Conservation (phyloP, 2,113 vertebrate genomes). For the Chionodraco myersi region DNA sequence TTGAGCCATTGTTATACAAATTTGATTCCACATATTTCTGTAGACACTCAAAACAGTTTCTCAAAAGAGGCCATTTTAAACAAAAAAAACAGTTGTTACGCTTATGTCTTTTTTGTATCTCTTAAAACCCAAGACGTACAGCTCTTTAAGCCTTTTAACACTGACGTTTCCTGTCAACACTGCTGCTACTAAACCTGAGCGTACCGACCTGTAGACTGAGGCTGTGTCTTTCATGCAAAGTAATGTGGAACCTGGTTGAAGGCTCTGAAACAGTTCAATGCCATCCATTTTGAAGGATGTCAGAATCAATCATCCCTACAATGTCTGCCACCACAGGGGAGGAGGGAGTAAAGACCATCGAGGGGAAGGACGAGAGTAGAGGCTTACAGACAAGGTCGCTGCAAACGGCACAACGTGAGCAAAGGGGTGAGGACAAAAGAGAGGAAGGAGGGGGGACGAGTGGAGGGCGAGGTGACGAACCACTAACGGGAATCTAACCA, state of each 20-base stretch:
- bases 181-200: neutral
- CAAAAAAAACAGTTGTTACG: neutral
- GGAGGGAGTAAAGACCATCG: constrained; percentile 14
- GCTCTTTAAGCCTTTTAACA: neutral
- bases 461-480: neutral
- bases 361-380: constrained; percentile 6
- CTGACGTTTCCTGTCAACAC: neutral
- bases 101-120: neutral
- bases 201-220: constrained; percentile 7
- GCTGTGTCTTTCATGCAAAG: constrained; percentile 1
- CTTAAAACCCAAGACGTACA: neutral
- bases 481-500: neutral
- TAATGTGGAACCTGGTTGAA: constrained; percentile 18
- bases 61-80: neutral
- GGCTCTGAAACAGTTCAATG: constrained; percentile 30
- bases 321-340: constrained; percentile 39
- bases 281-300: constrained; percentile 60
- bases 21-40: neutral
- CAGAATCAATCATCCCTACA: constrained; percentile 59
- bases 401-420: constrained; percentile 13
- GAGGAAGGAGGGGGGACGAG: neutral
- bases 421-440: constrained; percentile 34
- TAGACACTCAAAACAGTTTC: neutral
- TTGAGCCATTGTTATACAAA: neutral
- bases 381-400: constrained; percentile 35